A percentile compares a stretch with the other conserved stretches of the same genome.
phyloP scores from a whole-genome alignment of 1,140 invertebrate species.

The Rhysida immarginata region DNA sequence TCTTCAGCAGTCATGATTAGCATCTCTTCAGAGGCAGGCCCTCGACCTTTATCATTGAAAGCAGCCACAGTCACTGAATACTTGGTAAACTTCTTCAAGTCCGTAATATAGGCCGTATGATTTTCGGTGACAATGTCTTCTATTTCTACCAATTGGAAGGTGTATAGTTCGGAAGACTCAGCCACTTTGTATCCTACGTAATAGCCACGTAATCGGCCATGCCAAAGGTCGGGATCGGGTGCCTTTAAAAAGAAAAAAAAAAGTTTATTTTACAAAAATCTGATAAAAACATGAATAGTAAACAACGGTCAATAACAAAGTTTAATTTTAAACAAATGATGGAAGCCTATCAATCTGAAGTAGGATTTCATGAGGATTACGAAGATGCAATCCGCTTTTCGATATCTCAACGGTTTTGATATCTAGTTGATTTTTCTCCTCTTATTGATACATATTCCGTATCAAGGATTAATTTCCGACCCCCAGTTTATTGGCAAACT shows the following conservation, averaged over 20 bases:
- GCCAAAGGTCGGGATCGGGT: constrained; percentile 73
- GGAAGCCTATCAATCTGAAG: too few species aligned
- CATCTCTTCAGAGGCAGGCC: constrained; percentile 55
- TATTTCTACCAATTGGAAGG: constrained; percentile 18
- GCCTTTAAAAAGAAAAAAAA: constrained; percentile 38
- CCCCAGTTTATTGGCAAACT: too few species aligned
- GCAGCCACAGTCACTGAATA: constrained; percentile 29
- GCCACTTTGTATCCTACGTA: constrained; percentile 36
- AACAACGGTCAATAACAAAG: constrained; percentile 22
- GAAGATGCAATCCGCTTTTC: too few species aligned
- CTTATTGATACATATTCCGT: too few species aligned
- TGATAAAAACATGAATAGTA: constrained; percentile 29
- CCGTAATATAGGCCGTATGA: constrained; percentile 1
- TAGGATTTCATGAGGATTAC: too few species aligned
- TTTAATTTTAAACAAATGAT: too few species aligned
- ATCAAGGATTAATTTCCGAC: too few species aligned
- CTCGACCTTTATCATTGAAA: constrained; percentile 35
- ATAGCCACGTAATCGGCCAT: constrained; percentile 79
- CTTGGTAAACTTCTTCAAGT: constrained; percentile 24
- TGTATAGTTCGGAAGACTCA: constrained; percentile 24
- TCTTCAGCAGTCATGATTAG: constrained; percentile 64
- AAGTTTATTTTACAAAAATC: not conserved
- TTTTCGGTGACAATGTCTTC: not conserved
- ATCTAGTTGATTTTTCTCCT: too few species aligned
- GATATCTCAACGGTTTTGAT: too few species aligned